Evolutionary conservation across 2,797 vertebrate genomes (phyloP).

Genomic region (Hyperoplus lanceolatus): DNA sequence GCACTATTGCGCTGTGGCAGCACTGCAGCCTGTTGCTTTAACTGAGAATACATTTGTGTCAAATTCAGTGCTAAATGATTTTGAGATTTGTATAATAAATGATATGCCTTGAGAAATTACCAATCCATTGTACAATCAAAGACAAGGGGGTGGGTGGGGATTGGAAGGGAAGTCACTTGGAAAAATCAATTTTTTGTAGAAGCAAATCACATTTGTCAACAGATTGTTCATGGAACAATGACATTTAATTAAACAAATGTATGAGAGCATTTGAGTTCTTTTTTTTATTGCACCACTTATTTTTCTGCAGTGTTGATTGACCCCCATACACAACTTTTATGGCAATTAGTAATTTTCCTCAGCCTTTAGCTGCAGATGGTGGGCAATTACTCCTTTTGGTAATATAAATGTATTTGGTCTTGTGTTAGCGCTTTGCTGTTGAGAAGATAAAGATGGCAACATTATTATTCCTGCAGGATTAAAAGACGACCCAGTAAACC

Average conservation of each 20-base stretch:
- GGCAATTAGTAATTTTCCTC: neutral
- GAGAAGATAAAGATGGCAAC: constrained; percentile 46
- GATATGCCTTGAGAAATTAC: neutral
- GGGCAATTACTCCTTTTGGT: constrained; percentile 15
- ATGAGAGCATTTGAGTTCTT: constrained; percentile 13
- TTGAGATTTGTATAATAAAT: neutral
- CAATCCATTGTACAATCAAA: constrained; percentile 6
- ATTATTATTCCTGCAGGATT: constrained; percentile 69
- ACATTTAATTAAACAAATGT: constrained; percentile 57
- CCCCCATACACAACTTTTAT: neutral
- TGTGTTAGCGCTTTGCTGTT: constrained; percentile 19
- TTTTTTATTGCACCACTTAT: neutral
- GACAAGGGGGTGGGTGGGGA: neutral
- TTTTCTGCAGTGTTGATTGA: no score
- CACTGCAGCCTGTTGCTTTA: constrained; percentile 11
- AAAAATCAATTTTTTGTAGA: constrained; percentile 4
- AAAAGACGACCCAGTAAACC: constrained; percentile 61
- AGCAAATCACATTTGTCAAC: constrained; percentile 27
- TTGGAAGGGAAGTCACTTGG: neutral
- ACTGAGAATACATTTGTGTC: constrained; percentile 17
- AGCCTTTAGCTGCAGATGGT: constrained; percentile 1
- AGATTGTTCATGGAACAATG: constrained; percentile 17
- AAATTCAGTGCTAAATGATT: neutral
- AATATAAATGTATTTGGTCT: constrained; percentile 25
- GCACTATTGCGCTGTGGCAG: constrained; percentile 24